Evolutionary conservation across 2,888 invertebrate species (phyloP), one percentile per base, ranked within the genome.

Genomic region (Morinoia aosen): DNA sequence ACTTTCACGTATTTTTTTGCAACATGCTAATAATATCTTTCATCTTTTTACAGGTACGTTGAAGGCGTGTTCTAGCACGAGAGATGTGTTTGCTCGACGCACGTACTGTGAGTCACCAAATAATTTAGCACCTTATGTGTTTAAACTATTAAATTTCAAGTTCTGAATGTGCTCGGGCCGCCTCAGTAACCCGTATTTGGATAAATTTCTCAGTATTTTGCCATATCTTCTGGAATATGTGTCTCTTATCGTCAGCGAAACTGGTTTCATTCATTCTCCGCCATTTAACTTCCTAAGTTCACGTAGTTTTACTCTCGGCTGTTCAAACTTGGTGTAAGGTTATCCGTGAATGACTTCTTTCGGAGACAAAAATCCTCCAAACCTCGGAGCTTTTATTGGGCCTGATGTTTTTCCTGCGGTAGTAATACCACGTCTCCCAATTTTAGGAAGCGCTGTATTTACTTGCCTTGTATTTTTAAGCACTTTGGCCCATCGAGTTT

Each of bases 281-380:
- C 76, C 33, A 76, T 76, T 76, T 76, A 76, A 76, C 33, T 16
- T 10, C 76, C 76, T 76, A 76, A 76, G 76, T 76, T 76, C 76
- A 33, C 25, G 25, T 76, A 76, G 76, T 76, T 76, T 76, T 76
- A 76, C 76, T 76, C 76, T 16, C 25, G 76, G 76, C 76, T 76
- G 76, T 76, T 76, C 25, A 76, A 76, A 76, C 76, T 76, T 33
- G 33, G 76, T 33, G 76, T 33, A 12, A 33, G 76, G 76, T 76
- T 76, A 76, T 76, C 76, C 76, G 76, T 76, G 76, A 76, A 76
- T 76, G 76, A 76, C 76, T 76, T 76, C 76, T 76, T 76, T 76
- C 76, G 76, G 76, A 76, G 33, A 76, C 76, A 76, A 76, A 76
- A 76, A 8, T 76, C 76, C 33, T 76, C 76, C 25, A 19, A 76